Evolutionary conservation across 2,113 vertebrate species (phyloP).

Genomic region (Numida meleagris): DNA sequence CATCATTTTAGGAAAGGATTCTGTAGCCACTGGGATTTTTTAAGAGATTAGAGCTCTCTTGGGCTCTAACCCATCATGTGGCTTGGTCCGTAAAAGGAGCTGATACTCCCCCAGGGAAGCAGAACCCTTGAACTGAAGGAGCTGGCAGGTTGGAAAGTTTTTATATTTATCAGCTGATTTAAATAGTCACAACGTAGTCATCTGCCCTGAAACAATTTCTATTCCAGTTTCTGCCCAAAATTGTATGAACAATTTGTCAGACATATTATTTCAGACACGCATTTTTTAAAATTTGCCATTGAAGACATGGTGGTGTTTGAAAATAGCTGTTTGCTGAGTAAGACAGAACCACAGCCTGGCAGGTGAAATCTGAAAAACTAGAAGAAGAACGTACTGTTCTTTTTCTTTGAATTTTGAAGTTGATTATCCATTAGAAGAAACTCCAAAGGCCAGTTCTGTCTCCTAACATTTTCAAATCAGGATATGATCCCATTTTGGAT

Average conservation of each 20-base stretch:
- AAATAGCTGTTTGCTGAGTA: background rate
- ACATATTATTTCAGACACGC: background rate
- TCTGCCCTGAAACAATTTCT: constrained; percentile 13
- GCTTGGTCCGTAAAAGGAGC: background rate
- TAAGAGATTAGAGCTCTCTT: background rate
- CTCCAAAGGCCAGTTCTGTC: background rate
- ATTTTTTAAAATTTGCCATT: background rate
- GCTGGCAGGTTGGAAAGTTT: background rate
- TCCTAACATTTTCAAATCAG: background rate
- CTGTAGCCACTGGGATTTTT: background rate
- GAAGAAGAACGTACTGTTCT: background rate
- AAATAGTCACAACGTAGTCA: background rate
- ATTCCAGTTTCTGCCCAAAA: background rate
- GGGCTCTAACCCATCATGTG: background rate
- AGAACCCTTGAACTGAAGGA: background rate
- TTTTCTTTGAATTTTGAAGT: background rate
- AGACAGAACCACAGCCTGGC: background rate
- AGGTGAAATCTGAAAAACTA: background rate
- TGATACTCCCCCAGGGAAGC: background rate
- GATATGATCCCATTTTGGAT: background rate
- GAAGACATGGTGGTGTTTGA: background rate
- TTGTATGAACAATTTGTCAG: background rate
- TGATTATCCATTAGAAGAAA: background rate
- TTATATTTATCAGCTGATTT: constrained; percentile 1
- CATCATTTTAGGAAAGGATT: background rate